A percentile compares a stretch with the other conserved stretches of the same genome.
phyloP scores from a whole-genome alignment of 2,113 vertebrate species.

The Carassius gibelio region DNA sequence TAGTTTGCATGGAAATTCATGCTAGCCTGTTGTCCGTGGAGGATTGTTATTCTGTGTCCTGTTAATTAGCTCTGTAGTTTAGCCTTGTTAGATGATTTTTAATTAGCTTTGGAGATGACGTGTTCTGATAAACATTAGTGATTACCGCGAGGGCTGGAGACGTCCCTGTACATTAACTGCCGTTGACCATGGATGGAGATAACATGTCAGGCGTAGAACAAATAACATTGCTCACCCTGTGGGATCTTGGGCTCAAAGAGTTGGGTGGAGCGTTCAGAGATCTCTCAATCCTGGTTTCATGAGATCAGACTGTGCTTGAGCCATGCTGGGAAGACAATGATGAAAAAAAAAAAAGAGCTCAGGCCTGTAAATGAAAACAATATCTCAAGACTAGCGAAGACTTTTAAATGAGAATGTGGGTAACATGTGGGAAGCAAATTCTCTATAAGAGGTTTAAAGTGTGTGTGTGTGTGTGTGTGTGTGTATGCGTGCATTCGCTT shows the following conservation, averaged over 20 bases:
- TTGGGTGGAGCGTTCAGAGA: constrained; percentile 31
- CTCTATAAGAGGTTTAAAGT: not conserved
- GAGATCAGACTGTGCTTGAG: constrained; percentile 44
- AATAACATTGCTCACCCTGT: constrained; percentile 42
- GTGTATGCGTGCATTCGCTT: too few species aligned
- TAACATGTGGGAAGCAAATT: not conserved
- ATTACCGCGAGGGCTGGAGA: constrained; percentile 58
- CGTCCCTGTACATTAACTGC: constrained; percentile 54
- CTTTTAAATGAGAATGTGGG: not conserved
- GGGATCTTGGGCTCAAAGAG: constrained; percentile 34
- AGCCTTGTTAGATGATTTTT: constrained; percentile 63
- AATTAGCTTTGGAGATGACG: constrained; percentile 61
- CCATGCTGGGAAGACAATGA: not conserved
- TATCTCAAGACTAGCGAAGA: not conserved
- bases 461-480: too few species aligned
- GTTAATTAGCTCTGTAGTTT: constrained; percentile 60
- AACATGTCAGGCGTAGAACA: constrained; percentile 41
- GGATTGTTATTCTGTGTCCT: constrained; percentile 31
- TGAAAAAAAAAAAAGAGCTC: not conserved
- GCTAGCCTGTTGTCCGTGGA: constrained; percentile 28
- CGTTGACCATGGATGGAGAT: constrained; percentile 52
- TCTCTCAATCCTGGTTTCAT: constrained; percentile 31
- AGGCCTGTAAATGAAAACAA: constrained; percentile 21
- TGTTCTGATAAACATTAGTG: constrained; percentile 56
- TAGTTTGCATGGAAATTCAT: constrained; percentile 18